Evolutionary conservation across 2,797 vertebrate species (phyloP), one percentile per base, ranked within the genome.

Genomic region (Natrix natrix): DNA sequence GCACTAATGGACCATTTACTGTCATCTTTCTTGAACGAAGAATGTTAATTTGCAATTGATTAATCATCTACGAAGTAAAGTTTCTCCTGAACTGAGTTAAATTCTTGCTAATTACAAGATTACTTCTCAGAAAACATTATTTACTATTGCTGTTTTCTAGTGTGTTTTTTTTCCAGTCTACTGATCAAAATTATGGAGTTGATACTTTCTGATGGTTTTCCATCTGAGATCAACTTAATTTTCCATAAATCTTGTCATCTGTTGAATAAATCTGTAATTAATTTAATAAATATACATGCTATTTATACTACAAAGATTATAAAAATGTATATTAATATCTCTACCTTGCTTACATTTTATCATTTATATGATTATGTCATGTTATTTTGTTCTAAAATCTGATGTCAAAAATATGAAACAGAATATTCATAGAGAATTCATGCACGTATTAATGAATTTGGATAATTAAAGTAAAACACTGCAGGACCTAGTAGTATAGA

Each of bases 351-450:
- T 28, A n/a, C 28, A n/a, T 66, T 69, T 32, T 69, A 69, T 16
- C 66, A 32, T 69, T 32, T 28, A 69, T 69, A 66, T 14, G 43
- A 37, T 88, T 22, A 7, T 88, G 10, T 37, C 32, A 37, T 13
- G 92, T 7, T 43, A 57, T 94, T 93, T 93, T 92, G 28, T 32
- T 90, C 83, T 24, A 87, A 86, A 96, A 90, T 91, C 13, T 92
- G 17, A 28, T 88, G 4, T 4, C 55, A n/a, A 37, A 32, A 10
- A 57, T 55, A 57, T 87, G 24, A 26, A 87, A 55, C 55, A 57
- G 22, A 57, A 56, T 20, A 88, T 43, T 43, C 2, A 13, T 86
- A 54, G 26, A 52, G 26, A 55, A 14, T 14, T 26, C 26, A 20
- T 87, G 16, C 12, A 16, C 54, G 55, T n/a, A 54, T 87, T 55